Conservation (phyloP, 2,113 vertebrate species). For the Corythoichthys intestinalis region DNA sequence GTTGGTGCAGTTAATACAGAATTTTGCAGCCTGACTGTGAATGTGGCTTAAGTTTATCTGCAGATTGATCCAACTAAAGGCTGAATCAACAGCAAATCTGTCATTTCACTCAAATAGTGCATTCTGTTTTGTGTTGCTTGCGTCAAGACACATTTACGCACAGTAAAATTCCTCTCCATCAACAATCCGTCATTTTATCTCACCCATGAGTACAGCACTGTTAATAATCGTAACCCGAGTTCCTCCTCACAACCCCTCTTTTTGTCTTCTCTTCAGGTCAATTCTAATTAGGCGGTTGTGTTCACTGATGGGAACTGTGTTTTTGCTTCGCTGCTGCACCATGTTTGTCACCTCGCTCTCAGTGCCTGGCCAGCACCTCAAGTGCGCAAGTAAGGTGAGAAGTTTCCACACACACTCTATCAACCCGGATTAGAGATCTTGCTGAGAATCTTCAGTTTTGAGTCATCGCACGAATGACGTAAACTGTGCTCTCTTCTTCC, state of each 20-base stretch:
- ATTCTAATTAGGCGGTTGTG: conserved; percentile 90
- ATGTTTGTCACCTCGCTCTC: conserved; percentile 99
- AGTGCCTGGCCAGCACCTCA: conserved; percentile 91
- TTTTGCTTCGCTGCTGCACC: conserved; percentile 90
- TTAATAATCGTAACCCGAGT: background rate
- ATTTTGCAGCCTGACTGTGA: background rate
- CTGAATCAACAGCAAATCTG: background rate
- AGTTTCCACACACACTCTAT: conserved; percentile 1
- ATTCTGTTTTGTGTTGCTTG: background rate
- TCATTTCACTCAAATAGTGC: background rate
- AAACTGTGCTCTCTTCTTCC: conserved; percentile 16
- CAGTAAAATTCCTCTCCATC: background rate
- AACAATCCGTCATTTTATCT: background rate
- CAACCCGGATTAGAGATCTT: background rate
- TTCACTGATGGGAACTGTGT: conserved; percentile 94
- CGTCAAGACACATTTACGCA: background rate
- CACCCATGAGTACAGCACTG: background rate
- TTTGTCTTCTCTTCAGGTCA: conserved; percentile 74
- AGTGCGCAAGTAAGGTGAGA: conserved; percentile 92
- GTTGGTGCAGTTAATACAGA: background rate
- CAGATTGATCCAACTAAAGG: background rate
- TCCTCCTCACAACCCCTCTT: background rate
- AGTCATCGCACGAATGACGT: conserved; percentile 1
- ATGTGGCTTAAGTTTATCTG: background rate
- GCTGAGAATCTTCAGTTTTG: background rate